Conservation (phyloP, 2,888 invertebrate species). For the Rotaria sp. region DNA sequence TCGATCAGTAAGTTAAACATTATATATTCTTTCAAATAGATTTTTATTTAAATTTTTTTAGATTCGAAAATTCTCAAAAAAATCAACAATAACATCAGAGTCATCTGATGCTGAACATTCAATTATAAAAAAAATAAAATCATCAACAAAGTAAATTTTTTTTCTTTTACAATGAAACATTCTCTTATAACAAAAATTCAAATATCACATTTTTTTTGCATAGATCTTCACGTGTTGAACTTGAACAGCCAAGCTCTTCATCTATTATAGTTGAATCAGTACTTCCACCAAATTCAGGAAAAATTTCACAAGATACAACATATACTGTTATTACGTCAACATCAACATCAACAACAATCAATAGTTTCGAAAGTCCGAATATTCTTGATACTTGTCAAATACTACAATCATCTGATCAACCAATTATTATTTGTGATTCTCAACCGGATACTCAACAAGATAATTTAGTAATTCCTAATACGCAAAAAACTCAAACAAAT, state of each 20-base stretch:
- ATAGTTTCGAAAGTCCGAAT: not conserved
- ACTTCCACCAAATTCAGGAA: not conserved
- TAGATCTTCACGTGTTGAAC: not conserved
- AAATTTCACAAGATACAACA: not conserved
- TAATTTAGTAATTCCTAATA: not conserved
- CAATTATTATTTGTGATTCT: not conserved
- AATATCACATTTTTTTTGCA: not conserved
- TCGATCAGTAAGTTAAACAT: not conserved
- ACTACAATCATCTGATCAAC: not conserved
- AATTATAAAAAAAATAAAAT: not conserved
- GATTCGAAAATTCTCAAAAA: not conserved
- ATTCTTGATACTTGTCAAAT: not conserved
- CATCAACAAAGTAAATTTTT: not conserved
- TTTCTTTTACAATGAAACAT: no score
- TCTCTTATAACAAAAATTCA: no score
- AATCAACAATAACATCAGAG: not conserved
- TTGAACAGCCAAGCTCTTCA: not conserved
- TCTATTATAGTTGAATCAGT: not conserved
- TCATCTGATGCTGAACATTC: not conserved
- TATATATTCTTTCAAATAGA: not conserved
- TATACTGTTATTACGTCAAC: not conserved
- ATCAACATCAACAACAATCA: not conserved
- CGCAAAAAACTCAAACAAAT: not conserved
- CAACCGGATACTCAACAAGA: not conserved
- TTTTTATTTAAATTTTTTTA: not conserved